A percentile compares a stretch with the other conserved stretches of the same genome.
Conservation (phyloP, 2,113 vertebrate species). For the Rhinoderma darwinii region DNA sequence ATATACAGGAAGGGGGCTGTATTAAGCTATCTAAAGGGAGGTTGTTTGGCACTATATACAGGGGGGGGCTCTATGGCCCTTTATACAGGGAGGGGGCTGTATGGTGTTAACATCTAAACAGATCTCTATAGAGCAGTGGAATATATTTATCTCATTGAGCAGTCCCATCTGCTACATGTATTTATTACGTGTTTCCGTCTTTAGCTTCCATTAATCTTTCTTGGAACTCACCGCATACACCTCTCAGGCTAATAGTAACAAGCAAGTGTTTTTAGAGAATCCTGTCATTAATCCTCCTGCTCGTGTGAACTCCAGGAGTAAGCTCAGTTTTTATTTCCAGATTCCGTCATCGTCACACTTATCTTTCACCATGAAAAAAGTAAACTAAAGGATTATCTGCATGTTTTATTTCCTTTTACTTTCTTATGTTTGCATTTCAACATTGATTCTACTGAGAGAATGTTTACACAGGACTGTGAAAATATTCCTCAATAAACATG, state of each 20-base stretch:
- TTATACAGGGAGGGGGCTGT: too few relatives aligned
- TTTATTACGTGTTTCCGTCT: constrained; percentile 44
- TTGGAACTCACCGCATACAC: constrained; percentile 31
- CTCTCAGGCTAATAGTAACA: constrained; percentile 32
- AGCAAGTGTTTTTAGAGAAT: constrained; percentile 38
- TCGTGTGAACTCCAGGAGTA: constrained; percentile 13
- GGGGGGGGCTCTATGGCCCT: too few relatives aligned
- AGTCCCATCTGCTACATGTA: constrained; percentile 35
- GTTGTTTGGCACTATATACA: too few relatives aligned
- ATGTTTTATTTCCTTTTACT: neutral
- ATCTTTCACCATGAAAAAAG: constrained; percentile 3
- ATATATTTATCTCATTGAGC: constrained; percentile 35
- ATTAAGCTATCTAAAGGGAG: too few relatives aligned
- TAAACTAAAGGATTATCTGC: constrained; percentile 9
- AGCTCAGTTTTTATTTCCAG: constrained; percentile 33
- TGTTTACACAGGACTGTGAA: neutral
- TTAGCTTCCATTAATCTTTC: constrained; percentile 51
- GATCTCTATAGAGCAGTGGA: neutral
- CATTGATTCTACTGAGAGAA: neutral
- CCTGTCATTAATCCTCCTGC: constrained; percentile 34
- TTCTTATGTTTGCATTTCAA: neutral
- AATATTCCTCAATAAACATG: neutral
- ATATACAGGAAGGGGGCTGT: too few relatives aligned
- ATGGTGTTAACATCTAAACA: constrained; percentile 13
- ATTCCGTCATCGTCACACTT: neutral